Percentiles rank a stretch among this genome's conserved stretches.
Evolutionary conservation across 23 tunicate genomes (phyloP).

Genomic region (Botrylloides violaceus): DNA sequence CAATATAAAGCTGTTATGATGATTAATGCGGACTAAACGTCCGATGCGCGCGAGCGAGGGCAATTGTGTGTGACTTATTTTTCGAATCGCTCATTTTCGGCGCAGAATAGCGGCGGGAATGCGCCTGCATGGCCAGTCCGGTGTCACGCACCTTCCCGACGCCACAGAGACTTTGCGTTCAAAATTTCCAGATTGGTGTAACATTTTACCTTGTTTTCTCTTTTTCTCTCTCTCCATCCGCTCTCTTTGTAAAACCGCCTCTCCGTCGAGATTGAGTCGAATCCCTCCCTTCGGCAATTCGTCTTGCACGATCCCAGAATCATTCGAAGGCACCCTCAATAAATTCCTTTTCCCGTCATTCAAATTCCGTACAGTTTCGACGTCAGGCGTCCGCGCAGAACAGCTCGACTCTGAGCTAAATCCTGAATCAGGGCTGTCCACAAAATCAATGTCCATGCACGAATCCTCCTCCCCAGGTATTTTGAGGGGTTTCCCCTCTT

Average conservation of each 20-base stretch:
- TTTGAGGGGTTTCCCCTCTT: neutral
- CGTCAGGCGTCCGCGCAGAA: slow-evolving; percentile 29
- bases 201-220: slow-evolving; percentile 13
- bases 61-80: too few species aligned
- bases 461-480: neutral
- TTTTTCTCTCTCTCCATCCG: slow-evolving; percentile 4
- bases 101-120: too few species aligned
- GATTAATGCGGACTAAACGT: too few species aligned
- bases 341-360: neutral
- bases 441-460: slow-evolving; percentile 25
- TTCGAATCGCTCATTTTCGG: too few species aligned
- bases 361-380: neutral
- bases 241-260: neutral
- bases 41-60: too few species aligned
- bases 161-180: too few species aligned
- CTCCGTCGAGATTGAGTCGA: slow-evolving; percentile 1
- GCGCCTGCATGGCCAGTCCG: too few species aligned
- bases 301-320: neutral
- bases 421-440: slow-evolving; percentile 89
- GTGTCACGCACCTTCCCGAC: too few species aligned
- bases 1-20: too few species aligned
- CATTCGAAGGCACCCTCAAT: too few species aligned
- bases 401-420: slow-evolving; percentile 47
- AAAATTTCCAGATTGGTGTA: too few species aligned
- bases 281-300: neutral